phyloP scores from a whole-genome alignment of 1,140 invertebrate species.

The Hermatobates lingyangjiaoensis region DNA sequence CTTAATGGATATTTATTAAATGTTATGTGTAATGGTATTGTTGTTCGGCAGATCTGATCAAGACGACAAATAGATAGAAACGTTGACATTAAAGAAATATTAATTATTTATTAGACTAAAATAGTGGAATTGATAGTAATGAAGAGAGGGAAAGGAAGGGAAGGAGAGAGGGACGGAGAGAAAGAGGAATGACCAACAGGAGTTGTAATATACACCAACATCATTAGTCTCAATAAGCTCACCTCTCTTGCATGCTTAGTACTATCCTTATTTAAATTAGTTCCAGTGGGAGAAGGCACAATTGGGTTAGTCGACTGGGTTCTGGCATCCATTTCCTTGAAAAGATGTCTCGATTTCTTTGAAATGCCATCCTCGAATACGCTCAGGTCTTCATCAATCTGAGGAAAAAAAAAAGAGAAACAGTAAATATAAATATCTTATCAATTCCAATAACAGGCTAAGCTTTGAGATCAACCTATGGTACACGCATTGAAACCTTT shows the following conservation, averaged over 20 bases:
- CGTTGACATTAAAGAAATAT: too few species aligned
- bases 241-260: not conserved
- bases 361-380: constrained; percentile 72
- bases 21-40: too few species aligned
- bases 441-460: too few species aligned
- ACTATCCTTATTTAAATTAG: not conserved
- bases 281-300: constrained; percentile 14
- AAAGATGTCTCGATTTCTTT: constrained; percentile 66
- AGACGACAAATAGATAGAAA: too few species aligned
- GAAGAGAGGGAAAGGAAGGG: too few species aligned
- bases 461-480: too few species aligned
- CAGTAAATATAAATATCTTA: too few species aligned
- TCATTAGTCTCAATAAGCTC: not conserved
- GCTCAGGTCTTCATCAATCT: constrained; percentile 48
- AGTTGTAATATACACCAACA: not conserved
- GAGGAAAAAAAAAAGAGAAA: not conserved
- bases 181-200: not conserved
- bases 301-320: constrained; percentile 16
- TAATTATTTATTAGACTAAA: too few species aligned
- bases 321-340: constrained; percentile 64
- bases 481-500: too few species aligned
- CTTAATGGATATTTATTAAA: too few species aligned
- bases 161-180: not conserved
- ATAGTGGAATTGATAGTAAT: too few species aligned
- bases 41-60: too few species aligned